A percentile compares a stretch with the other conserved stretches of the same genome.
Evolutionary conservation across 2,113 vertebrate species (phyloP).

Genomic region (Macrotis lagotis): DNA sequence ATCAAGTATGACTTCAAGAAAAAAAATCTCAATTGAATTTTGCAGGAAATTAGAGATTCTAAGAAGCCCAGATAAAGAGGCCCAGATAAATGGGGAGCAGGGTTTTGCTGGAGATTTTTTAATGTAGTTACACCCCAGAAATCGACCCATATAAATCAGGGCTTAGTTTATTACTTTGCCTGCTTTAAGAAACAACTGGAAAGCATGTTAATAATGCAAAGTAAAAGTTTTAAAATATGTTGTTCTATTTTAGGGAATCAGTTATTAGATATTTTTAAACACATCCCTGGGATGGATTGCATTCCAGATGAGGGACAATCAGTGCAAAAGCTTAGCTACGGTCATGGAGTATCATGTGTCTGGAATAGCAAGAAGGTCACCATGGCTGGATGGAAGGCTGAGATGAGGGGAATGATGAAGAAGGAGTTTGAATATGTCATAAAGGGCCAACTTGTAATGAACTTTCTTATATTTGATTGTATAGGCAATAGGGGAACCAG

Average conservation of each 20-base stretch:
- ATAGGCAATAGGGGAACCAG: background rate
- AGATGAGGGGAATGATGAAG: background rate
- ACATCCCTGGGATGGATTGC: background rate
- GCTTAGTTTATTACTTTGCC: background rate
- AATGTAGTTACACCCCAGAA: background rate
- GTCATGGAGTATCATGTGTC: background rate
- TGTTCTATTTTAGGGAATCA: background rate
- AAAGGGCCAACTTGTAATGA: background rate
- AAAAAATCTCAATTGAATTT: background rate
- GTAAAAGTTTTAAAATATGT: background rate
- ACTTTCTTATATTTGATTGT: background rate
- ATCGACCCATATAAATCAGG: background rate
- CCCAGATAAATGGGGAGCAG: background rate
- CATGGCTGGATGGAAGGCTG: background rate
- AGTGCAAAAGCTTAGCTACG: background rate
- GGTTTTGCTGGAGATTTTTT: background rate
- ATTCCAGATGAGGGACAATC: background rate
- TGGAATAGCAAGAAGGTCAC: background rate
- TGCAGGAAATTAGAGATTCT: background rate
- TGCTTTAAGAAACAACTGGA: background rate
- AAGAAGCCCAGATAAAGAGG: background rate
- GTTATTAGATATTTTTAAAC: background rate
- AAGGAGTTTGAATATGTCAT: background rate
- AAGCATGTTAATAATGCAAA: background rate
- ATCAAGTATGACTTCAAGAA: background rate